Evolutionary conservation across 2,888 invertebrate species (phyloP).

Genomic region (Drosophila mimetica): DNA sequence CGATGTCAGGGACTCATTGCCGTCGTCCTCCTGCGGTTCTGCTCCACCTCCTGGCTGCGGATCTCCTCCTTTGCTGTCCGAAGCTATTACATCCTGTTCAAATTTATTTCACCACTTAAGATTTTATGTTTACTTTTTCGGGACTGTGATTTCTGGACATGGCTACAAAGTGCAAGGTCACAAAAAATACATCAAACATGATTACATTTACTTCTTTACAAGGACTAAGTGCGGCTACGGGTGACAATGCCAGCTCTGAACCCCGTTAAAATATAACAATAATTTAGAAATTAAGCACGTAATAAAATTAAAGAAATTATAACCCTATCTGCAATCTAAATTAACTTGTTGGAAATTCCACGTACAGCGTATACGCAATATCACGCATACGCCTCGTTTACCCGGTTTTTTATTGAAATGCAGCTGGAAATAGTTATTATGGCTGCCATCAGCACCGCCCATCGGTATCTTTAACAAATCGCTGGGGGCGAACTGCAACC

Average conservation of each 20-base stretch:
- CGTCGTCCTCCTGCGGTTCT: conserved; percentile 45
- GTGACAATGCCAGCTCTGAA: conserved; percentile 36
- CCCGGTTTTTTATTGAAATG: conserved; percentile 10
- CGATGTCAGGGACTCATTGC: conserved; percentile 80
- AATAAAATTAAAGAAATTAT: too few species aligned
- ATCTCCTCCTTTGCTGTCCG: conserved; percentile 10
- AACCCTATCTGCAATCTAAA: too few species aligned
- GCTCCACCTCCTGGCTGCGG: conserved; percentile 2
- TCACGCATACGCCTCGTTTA: conserved; percentile 33
- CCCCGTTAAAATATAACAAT: neutral
- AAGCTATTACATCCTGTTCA: conserved; percentile 67
- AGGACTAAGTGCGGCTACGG: conserved; percentile 25
- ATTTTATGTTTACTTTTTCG: conserved; percentile 8
- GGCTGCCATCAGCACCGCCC: conserved; percentile 33
- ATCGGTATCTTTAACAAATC: conserved; percentile 31
- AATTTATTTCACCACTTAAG: conserved; percentile 33
- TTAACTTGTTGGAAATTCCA: conserved; percentile 15
- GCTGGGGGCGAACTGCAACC: conserved; percentile 24
- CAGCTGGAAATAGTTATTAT: conserved; percentile 21
- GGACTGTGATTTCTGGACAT: conserved; percentile 8
- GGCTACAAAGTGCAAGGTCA: conserved; percentile 26
- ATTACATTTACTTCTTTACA: conserved; percentile 10
- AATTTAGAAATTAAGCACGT: too few species aligned
- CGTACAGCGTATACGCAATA: conserved; percentile 27
- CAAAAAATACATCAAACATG: conserved; percentile 8